Conservation (phyloP, 1,140 invertebrate species). For the Macrobrachium nipponense region DNA sequence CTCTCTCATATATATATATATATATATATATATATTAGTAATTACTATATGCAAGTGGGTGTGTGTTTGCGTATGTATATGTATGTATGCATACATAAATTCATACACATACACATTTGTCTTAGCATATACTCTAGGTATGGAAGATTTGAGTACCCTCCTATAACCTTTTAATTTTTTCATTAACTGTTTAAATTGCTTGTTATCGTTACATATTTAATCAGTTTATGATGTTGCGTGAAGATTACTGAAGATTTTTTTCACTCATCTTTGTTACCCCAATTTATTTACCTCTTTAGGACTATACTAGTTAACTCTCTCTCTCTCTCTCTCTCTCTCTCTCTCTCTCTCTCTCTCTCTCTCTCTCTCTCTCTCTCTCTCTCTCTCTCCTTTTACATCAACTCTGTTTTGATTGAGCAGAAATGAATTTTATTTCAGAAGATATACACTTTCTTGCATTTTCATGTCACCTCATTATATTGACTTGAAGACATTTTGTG, state of each 20-base stretch:
- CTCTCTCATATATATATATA: too few species aligned
- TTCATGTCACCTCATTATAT: too few species aligned
- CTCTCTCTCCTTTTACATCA: neutral
- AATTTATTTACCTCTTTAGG: neutral
- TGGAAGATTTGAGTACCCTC: neutral
- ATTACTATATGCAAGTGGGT: neutral
- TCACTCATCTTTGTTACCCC: neutral
- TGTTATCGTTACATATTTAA: neutral
- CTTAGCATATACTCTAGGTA: neutral
- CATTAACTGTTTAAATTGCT: neutral
- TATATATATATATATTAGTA: too few species aligned
- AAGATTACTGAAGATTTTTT: neutral
- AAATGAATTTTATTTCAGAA: too few species aligned
- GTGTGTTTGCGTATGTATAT: conserved; percentile 16
- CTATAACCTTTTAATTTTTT: too few species aligned
- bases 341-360: conserved; percentile 19
- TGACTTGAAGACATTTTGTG: too few species aligned
- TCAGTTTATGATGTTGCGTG: too few species aligned
- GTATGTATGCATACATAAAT: neutral
- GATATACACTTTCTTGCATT: too few species aligned
- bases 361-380: conserved; percentile 4
- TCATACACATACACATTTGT: neutral
- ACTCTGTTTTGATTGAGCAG: too few species aligned
- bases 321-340: conserved; percentile 13
- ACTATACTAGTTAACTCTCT: neutral